Evolutionary conservation across 2,797 vertebrate species (phyloP).

Genomic region (Thripadectes ignobilis): DNA sequence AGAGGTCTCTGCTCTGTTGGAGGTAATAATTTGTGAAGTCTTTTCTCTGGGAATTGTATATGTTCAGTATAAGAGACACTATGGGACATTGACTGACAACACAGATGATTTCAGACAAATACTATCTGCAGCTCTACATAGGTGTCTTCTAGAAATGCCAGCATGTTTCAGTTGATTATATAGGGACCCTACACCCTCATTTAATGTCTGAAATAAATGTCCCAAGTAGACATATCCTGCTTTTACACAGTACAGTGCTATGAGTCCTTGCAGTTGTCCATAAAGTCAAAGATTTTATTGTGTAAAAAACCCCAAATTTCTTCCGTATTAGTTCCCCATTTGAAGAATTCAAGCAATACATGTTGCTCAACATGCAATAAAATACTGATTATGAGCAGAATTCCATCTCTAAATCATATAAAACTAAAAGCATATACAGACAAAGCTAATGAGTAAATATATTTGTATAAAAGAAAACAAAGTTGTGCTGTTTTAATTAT

Average conservation of each 20-base stretch:
- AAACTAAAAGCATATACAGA: not conserved
- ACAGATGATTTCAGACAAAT: not conserved
- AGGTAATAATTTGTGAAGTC: not conserved
- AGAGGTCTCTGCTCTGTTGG: not conserved
- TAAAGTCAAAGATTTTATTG: not conserved
- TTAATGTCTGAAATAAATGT: not conserved
- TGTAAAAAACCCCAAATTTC: rapidly evolving
- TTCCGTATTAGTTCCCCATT: not conserved
- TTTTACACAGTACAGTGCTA: not conserved
- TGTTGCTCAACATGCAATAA: not conserved
- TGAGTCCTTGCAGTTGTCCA: not conserved
- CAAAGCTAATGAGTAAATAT: not conserved
- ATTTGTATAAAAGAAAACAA: not conserved
- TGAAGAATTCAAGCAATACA: not conserved
- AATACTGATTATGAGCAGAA: not conserved
- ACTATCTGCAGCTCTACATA: not conserved
- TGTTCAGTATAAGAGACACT: not conserved
- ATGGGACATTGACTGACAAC: not conserved
- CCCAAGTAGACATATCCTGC: not conserved
- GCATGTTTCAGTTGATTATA: not conserved
- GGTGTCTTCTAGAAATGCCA: not conserved
- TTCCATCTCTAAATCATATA: not conserved
- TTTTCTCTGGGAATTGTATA: not conserved
- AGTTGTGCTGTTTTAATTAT: not conserved
- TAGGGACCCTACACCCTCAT: not conserved